Evolutionary conservation across 2,797 vertebrate species (phyloP).

Genomic region (Lacerta agilis): DNA sequence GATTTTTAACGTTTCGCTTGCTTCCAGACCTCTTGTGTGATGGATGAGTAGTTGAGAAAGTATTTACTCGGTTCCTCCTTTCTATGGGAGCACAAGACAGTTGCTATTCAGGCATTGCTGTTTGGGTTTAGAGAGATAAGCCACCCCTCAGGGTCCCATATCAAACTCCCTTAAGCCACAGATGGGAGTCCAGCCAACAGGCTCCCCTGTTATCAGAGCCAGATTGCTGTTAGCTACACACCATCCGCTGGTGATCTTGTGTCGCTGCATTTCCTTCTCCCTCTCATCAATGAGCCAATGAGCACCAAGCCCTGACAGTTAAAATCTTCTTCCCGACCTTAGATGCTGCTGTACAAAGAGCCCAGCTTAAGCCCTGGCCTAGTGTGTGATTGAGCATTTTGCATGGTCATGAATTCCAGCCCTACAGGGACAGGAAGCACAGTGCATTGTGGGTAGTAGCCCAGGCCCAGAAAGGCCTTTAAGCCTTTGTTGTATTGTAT

Average conservation of each 20-base stretch:
- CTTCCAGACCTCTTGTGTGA: conserved; percentile 12
- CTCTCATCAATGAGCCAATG: conserved; percentile 83
- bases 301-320: conserved; percentile 90
- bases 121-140: conserved; percentile 57
- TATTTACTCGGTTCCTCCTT: neutral
- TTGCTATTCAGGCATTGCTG: conserved; percentile 37
- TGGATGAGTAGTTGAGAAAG: neutral
- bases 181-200: conserved; percentile 58
- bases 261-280: conserved; percentile 78
- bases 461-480: conserved; percentile 82
- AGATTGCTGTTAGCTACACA: conserved; percentile 79
- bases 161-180: conserved; percentile 55
- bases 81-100: conserved; percentile 61
- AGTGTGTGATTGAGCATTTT: conserved; percentile 87
- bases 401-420: conserved; percentile 91
- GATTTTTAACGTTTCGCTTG: neutral
- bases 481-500: conserved; percentile 89
- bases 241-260: conserved; percentile 76
- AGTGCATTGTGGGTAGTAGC: conserved; percentile 79
- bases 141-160: conserved; percentile 55
- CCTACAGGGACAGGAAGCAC: conserved; percentile 90
- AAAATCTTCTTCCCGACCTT: conserved; percentile 89
- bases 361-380: conserved; percentile 85
- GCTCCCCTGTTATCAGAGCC: conserved; percentile 75
- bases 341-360: conserved; percentile 86